A percentile compares a stretch with the other conserved stretches of the same genome.
Conservation (phyloP, 1,140 invertebrate species). For the Rhopalosiphum maidis region DNA sequence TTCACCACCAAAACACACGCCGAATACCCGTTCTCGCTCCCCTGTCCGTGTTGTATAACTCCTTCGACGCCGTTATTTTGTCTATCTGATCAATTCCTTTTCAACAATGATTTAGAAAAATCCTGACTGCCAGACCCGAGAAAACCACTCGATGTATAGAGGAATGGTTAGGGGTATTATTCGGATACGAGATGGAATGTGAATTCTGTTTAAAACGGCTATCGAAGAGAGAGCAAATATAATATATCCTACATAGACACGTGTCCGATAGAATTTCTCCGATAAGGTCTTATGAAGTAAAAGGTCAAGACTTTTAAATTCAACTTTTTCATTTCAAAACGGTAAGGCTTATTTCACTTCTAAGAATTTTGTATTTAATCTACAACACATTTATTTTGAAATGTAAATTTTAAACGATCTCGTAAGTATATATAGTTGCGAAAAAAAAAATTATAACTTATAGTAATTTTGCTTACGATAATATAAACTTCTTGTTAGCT, state of each 20-base stretch:
- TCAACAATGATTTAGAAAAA: slow-evolving; percentile 47
- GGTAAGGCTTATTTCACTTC: neutral
- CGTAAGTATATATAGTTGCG: neutral
- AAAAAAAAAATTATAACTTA: neutral
- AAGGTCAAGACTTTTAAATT: slow-evolving; percentile 11
- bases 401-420: neutral
- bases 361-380: neutral
- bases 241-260: neutral
- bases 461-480: neutral
- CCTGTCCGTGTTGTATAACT: neutral
- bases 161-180: neutral
- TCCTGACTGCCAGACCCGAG: slow-evolving; percentile 12
- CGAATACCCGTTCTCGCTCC: neutral
- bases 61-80: slow-evolving; percentile 45
- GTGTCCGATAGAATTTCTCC: neutral
- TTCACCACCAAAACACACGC: slow-evolving; percentile 46
- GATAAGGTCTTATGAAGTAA: neutral
- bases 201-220: neutral
- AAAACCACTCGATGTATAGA: neutral
- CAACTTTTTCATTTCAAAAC: slow-evolving; percentile 1
- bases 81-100: slow-evolving; percentile 44
- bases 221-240: neutral
- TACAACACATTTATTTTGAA: neutral
- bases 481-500: neutral
- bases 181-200: neutral